A percentile compares a stretch with the other conserved stretches of the same genome.
phyloP scores from a whole-genome alignment of 2,113 vertebrate genomes.

The Tetrax tetrax region DNA sequence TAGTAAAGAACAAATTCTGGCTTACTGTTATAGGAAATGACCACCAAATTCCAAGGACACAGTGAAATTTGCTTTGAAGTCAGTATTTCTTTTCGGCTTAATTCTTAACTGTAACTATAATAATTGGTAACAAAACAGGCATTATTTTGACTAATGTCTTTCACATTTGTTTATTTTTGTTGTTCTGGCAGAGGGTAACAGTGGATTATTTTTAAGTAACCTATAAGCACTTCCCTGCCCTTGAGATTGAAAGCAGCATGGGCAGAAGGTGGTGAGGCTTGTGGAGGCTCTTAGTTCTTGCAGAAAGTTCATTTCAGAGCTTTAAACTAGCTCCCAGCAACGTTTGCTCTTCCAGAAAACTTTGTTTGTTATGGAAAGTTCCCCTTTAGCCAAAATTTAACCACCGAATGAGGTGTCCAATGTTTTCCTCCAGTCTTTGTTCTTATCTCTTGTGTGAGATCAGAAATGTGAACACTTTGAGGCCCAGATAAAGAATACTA shows the following conservation, averaged over 20 bases:
- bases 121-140: background rate
- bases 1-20: background rate
- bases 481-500: background rate
- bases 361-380: background rate
- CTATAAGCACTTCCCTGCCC: background rate
- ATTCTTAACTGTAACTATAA: background rate
- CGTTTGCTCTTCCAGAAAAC: background rate
- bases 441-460: background rate
- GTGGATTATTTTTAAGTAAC: background rate
- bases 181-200: background rate
- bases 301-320: background rate
- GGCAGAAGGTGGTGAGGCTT: background rate
- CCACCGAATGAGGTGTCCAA: background rate
- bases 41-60: background rate
- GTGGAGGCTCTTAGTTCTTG: background rate
- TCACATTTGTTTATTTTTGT: background rate
- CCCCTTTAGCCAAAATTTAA: background rate
- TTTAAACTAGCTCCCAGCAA: background rate
- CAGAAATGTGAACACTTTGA: accelerated
- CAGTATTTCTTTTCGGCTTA: background rate
- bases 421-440: background rate
- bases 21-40: background rate
- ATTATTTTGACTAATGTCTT: background rate
- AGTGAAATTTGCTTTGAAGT: background rate
- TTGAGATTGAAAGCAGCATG: background rate